Percentiles rank a stretch among this genome's conserved stretches.
These are phyloP conservation scores for Nephrotoma appendiculata DNA, from an alignment of 2,888 invertebrate genomes.

Conservation along the genomic window DNA sequence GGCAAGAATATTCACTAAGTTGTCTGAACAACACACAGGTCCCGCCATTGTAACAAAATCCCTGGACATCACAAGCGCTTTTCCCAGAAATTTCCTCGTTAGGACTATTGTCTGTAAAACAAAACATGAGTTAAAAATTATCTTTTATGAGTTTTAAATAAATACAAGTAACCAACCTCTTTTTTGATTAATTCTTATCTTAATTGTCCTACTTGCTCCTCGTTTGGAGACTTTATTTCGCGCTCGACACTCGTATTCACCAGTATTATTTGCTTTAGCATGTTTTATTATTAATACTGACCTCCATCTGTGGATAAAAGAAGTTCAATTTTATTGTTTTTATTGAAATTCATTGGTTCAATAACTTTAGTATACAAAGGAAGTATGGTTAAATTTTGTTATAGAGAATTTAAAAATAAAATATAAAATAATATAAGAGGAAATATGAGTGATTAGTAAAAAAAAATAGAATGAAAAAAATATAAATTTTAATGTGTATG, in stretches of 20 bases:
- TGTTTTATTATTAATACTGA: slow-evolving; percentile 68
- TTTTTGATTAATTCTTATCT: slow-evolving; percentile 23
- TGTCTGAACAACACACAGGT: slow-evolving; percentile 68
- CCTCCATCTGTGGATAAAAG: slow-evolving; percentile 51
- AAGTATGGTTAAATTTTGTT: background rate
- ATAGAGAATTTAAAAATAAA: background rate
- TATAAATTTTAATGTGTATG: background rate
- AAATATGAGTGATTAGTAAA: slow-evolving; percentile 3
- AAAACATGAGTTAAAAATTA: background rate
- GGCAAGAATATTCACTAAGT: slow-evolving; percentile 70
- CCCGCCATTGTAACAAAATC: slow-evolving; percentile 75
- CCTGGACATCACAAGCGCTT: background rate
- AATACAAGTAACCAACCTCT: background rate
- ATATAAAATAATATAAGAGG: background rate
- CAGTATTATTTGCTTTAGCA: slow-evolving; percentile 58
- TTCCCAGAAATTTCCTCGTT: background rate
- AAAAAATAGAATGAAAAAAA: background rate
- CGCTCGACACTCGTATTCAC: slow-evolving; percentile 70
- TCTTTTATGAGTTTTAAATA: background rate
- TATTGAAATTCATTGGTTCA: background rate
- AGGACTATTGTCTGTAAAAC: background rate
- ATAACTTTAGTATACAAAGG: background rate
- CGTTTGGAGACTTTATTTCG: slow-evolving; percentile 35
- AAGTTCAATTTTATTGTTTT: slow-evolving; percentile 8
- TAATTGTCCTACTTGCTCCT: slow-evolving; percentile 26